Conservation (phyloP, 1,140 invertebrate genomes). For the Myzus persicae region DNA sequence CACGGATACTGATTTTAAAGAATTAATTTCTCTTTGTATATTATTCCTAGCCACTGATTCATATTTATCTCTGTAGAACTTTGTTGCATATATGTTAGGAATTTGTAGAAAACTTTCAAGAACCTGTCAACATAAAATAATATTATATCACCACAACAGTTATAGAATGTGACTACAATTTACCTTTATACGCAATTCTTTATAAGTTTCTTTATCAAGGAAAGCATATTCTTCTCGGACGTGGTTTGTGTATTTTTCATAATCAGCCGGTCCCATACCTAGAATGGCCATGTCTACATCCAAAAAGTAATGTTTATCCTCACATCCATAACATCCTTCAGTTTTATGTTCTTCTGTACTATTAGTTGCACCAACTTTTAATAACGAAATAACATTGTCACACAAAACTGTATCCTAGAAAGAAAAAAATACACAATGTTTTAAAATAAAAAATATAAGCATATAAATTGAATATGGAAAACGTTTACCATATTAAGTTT, state of each 20-base stretch:
- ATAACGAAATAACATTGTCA: slow-evolving; percentile 66
- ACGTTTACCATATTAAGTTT: slow-evolving; percentile 64
- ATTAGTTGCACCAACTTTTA: slow-evolving; percentile 68
- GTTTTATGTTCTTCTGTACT: slow-evolving; percentile 72
- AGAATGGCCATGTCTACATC: slow-evolving; percentile 72
- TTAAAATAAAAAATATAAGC: background rate
- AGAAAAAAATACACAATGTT: background rate
- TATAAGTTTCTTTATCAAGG: slow-evolving; percentile 69
- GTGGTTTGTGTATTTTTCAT: slow-evolving; percentile 67
- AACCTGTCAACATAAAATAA: slow-evolving; percentile 65
- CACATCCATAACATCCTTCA: slow-evolving; percentile 68
- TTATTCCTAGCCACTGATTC: slow-evolving; percentile 71
- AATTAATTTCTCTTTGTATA: slow-evolving; percentile 69
- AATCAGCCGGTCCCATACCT: slow-evolving; percentile 67
- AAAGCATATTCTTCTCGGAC: slow-evolving; percentile 70
- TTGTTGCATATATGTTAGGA: slow-evolving; percentile 74
- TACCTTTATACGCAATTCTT: slow-evolving; percentile 70
- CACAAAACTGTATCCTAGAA: slow-evolving; percentile 65
- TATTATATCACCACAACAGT: background rate
- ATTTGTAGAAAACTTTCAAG: slow-evolving; percentile 72
- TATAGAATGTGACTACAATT: slow-evolving; percentile 33
- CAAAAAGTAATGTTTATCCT: slow-evolving; percentile 71
- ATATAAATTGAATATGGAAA: background rate
- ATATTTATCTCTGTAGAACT: slow-evolving; percentile 70
- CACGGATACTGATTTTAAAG: background rate